phyloP scores from a whole-genome alignment of 2,113 vertebrate species.

The Peromyscus polionotus region DNA sequence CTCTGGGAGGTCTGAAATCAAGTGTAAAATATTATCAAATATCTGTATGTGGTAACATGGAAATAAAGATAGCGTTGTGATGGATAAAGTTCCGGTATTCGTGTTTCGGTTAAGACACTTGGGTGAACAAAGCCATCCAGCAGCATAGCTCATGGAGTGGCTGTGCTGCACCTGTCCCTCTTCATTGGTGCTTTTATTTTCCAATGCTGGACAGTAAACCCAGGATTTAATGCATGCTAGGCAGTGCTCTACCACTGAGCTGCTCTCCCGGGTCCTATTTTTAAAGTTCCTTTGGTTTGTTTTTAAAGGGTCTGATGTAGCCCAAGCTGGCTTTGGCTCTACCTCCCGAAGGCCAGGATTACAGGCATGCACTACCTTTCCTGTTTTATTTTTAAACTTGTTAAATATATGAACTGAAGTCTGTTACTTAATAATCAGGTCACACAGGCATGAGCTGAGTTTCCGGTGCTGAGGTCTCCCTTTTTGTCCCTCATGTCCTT shows the following conservation, averaged over 20 bases:
- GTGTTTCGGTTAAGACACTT: not conserved
- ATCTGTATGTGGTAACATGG: not conserved
- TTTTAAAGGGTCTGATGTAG: not conserved
- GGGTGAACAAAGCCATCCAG: not conserved
- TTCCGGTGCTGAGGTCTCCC: not conserved
- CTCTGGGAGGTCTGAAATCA: not conserved
- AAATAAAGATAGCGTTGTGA: not conserved
- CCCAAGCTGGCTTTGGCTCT: not conserved
- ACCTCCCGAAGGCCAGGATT: not conserved
- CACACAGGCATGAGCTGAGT: not conserved
- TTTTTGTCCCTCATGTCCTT: not conserved
- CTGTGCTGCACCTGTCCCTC: not conserved
- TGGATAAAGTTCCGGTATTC: not conserved
- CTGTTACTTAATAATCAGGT: not conserved
- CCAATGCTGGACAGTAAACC: not conserved
- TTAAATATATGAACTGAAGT: not conserved
- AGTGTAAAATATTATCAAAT: not conserved
- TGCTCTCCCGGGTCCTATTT: not conserved
- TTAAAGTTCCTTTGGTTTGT: not conserved
- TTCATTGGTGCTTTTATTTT: fast-evolving
- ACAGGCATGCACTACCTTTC: no score
- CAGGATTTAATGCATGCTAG: fast-evolving
- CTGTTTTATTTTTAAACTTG: not conserved
- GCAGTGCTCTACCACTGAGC: not conserved
- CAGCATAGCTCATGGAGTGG: not conserved